These are phyloP conservation scores for Bradypus variegatus DNA, from an alignment of 2,797 vertebrate genomes.

Conservation along the genomic window DNA sequence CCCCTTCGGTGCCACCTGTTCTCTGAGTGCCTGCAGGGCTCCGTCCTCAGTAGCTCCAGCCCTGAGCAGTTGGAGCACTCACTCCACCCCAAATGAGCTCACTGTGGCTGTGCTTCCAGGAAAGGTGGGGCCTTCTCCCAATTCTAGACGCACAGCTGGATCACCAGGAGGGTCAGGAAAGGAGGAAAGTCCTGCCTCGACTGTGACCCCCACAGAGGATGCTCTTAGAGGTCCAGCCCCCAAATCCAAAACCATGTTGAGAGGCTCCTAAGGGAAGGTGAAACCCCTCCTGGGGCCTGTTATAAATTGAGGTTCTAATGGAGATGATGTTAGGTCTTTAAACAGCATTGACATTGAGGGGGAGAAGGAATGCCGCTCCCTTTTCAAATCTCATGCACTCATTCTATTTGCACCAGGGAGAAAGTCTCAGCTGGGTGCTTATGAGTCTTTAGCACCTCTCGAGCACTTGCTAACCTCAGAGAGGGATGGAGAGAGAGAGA, in stretches of 20 bases:
- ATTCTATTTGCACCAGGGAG: background rate
- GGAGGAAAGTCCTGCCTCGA: background rate
- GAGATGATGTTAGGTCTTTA: background rate
- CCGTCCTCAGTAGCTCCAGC: background rate
- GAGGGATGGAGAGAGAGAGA: background rate
- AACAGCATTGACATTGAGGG: background rate
- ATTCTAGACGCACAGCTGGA: background rate
- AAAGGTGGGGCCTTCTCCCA: background rate
- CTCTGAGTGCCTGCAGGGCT: background rate
- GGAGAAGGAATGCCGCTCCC: background rate
- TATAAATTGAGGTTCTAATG: background rate
- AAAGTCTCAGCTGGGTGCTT: background rate
- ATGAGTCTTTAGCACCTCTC: background rate
- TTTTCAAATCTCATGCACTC: background rate
- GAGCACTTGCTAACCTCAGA: background rate
- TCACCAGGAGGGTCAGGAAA: background rate
- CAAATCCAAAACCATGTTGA: background rate
- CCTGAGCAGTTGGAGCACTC: background rate
- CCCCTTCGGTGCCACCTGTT: background rate
- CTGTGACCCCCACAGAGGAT: background rate
- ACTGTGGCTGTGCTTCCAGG: background rate
- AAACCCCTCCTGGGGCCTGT: background rate
- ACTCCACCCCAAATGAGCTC: background rate
- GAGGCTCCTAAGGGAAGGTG: background rate
- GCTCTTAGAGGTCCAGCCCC: background rate